A percentile compares a stretch with the other conserved stretches of the same genome.
Conservation (phyloP, 2,888 invertebrate genomes). For the Cabera pusaria region DNA sequence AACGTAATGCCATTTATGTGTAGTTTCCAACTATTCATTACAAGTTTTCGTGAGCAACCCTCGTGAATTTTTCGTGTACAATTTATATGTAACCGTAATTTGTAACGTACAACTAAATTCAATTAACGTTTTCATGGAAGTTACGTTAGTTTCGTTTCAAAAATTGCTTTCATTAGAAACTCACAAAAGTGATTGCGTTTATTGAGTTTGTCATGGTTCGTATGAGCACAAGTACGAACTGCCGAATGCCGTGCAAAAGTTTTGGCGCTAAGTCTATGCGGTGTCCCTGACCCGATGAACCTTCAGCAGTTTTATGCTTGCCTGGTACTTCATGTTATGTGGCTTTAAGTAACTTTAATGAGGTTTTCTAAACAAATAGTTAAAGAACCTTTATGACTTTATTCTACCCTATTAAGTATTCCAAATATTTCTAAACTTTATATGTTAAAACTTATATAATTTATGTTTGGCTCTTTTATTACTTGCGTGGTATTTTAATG, state of each 20-base stretch:
- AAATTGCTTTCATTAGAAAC: slow-evolving; percentile 37
- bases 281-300: slow-evolving; percentile 55
- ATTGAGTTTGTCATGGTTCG: slow-evolving; percentile 20
- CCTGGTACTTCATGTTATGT: slow-evolving; percentile 37
- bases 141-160: slow-evolving; percentile 23
- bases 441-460: neutral
- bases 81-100: slow-evolving; percentile 22
- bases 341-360: slow-evolving; percentile 34
- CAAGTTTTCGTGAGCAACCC: neutral
- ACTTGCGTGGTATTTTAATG: slow-evolving; percentile 6
- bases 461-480: neutral
- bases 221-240: slow-evolving; percentile 1
- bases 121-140: slow-evolving; percentile 31
- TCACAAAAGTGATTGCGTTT: slow-evolving; percentile 22
- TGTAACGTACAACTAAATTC: slow-evolving; percentile 28
- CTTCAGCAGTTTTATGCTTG: slow-evolving; percentile 41
- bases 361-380: slow-evolving; percentile 16
- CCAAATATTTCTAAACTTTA: too few relatives aligned
- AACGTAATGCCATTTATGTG: too few relatives aligned
- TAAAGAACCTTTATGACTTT: slow-evolving; percentile 4
- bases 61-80: slow-evolving; percentile 2
- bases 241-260: slow-evolving; percentile 29
- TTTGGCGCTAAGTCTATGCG: slow-evolving; percentile 52
- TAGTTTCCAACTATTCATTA: too few relatives aligned
- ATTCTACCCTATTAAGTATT: slow-evolving; percentile 4